phyloP scores from a whole-genome alignment of 2,888 invertebrate species.

The Apodemia mormo region DNA sequence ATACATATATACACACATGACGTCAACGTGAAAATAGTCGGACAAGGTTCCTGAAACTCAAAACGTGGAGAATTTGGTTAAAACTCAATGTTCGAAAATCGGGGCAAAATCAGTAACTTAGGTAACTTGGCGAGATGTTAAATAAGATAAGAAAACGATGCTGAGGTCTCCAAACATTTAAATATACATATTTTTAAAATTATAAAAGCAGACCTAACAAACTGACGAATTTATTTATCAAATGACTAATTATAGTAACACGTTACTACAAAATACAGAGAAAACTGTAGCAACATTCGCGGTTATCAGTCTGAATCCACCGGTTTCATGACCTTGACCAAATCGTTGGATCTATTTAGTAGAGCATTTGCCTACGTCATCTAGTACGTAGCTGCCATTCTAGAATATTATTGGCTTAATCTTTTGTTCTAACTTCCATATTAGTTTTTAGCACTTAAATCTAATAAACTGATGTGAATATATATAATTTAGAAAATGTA shows the following conservation, averaged over 20 bases:
- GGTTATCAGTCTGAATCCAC: conserved; percentile 1
- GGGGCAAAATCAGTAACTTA: no score
- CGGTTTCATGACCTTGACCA: conserved; percentile 16
- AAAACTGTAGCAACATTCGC: background rate
- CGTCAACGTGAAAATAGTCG: no score
- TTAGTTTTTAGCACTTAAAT: background rate
- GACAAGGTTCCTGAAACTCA: no score
- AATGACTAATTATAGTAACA: background rate
- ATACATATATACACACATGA: no score
- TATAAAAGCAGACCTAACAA: background rate
- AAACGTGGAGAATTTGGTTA: no score
- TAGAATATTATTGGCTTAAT: background rate
- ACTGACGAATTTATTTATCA: background rate
- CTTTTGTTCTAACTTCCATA: background rate
- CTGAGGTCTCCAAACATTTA: no score
- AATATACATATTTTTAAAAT: no score
- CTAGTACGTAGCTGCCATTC: conserved; percentile 1
- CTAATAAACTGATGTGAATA: no score
- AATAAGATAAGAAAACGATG: no score
- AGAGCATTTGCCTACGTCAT: conserved; percentile 6
- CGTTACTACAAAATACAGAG: background rate
- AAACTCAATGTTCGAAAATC: no score
- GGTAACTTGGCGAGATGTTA: no score
- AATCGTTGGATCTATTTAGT: background rate
- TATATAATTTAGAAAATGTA: no score